phyloP scores from a whole-genome alignment of 1,140 invertebrate species.

The Tetragnatha versicolor region DNA sequence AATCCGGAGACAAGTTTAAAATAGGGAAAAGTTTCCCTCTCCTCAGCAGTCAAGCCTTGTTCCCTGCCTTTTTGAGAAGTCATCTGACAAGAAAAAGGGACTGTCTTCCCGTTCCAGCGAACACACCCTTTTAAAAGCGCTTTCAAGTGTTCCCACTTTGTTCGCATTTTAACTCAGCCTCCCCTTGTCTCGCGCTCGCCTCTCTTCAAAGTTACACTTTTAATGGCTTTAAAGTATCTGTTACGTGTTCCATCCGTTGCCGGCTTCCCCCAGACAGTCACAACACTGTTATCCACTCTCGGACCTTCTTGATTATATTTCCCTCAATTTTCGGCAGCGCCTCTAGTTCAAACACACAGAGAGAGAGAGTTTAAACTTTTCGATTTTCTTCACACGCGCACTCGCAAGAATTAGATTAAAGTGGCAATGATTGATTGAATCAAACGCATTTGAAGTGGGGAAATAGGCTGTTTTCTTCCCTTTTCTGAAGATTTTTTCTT shows the following conservation, averaged over 20 bases:
- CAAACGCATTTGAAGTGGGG: constrained; percentile 17
- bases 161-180: constrained; percentile 47
- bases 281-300: constrained; percentile 50
- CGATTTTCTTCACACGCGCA: background rate
- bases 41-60: too few relatives aligned
- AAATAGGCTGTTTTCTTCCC: constrained; percentile 4
- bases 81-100: background rate
- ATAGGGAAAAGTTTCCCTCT: too few relatives aligned
- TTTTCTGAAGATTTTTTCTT: too few relatives aligned
- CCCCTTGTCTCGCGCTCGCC: background rate
- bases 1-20: too few relatives aligned
- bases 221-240: constrained; percentile 49
- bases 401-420: constrained; percentile 33
- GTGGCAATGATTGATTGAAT: constrained; percentile 45
- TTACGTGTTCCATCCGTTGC: constrained; percentile 15
- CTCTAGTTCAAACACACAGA: background rate
- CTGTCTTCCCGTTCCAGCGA: background rate
- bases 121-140: constrained; percentile 44
- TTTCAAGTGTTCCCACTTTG: constrained; percentile 47
- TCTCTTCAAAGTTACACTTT: constrained; percentile 43
- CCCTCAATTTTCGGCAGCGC: constrained; percentile 23
- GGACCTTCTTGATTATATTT: constrained; percentile 47
- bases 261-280: constrained; percentile 11
- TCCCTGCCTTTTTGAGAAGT: background rate
- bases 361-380: constrained; percentile 1